Conservation (phyloP, 2,888 invertebrate genomes). For the Elysia crispata region DNA sequence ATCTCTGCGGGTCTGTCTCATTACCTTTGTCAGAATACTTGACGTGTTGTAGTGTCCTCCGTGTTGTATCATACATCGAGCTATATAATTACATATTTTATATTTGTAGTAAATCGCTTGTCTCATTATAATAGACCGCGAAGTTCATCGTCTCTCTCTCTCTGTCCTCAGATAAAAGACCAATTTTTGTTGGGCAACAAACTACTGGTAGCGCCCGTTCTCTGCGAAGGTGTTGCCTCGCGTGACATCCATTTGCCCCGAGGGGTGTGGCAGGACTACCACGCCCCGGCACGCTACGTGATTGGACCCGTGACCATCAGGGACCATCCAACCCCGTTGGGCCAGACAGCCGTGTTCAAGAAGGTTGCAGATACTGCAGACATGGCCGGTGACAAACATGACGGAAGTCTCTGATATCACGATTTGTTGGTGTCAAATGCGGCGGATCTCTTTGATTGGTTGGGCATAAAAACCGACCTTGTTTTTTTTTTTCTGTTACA, state of each 20-base stretch:
- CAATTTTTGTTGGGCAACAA: conserved; percentile 68
- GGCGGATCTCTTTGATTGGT: too few species aligned
- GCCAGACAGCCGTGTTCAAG: conserved; percentile 57
- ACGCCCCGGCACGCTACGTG: conserved; percentile 50
- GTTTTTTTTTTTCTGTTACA: too few species aligned
- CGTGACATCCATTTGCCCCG: conserved; percentile 67
- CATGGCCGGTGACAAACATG: background rate
- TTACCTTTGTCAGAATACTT: too few species aligned
- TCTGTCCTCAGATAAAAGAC: conserved; percentile 55
- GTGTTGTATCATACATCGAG: background rate
- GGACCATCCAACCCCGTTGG: conserved; percentile 51
- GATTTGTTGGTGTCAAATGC: too few species aligned
- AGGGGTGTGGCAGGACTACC: conserved; percentile 84
- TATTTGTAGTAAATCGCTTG: too few species aligned
- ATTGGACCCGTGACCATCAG: conserved; percentile 56
- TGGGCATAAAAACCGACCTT: too few species aligned
- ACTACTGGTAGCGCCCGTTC: conserved; percentile 69
- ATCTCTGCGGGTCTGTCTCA: too few species aligned
- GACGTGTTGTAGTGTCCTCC: too few species aligned
- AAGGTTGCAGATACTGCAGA: conserved; percentile 44
- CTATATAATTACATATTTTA: too few species aligned
- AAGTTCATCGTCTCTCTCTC: too few species aligned
- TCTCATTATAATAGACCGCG: too few species aligned
- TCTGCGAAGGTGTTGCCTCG: conserved; percentile 59
- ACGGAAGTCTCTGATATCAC: too few species aligned